Percentiles rank a stretch among this genome's conserved stretches.
Evolutionary conservation across 2,888 invertebrate genomes (phyloP).

Genomic region (Masnerella sp.): DNA sequence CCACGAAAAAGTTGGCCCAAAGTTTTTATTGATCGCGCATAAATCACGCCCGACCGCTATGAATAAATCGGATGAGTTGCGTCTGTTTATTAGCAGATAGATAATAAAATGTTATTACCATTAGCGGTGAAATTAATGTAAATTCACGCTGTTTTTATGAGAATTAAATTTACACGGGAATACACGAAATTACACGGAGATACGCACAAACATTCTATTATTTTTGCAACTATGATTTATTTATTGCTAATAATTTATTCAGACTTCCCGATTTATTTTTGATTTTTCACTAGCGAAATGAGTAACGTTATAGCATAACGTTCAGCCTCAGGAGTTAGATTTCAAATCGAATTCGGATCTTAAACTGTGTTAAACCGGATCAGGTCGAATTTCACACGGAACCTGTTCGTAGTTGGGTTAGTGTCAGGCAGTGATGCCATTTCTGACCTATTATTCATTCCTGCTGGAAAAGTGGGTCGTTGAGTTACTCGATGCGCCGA

Average conservation of each 20-base stretch:
- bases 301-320: constrained; percentile 17
- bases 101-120: constrained; percentile 21
- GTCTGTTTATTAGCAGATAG: constrained; percentile 26
- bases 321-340: constrained; percentile 21
- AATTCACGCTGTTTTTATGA: too few species aligned
- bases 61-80: constrained; percentile 31
- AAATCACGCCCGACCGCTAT: constrained; percentile 23
- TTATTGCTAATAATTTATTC: too few species aligned
- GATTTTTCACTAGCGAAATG: constrained; percentile 2
- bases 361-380: constrained; percentile 26
- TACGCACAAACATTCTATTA: too few species aligned
- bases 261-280: too few species aligned
- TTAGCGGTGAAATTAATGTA: too few species aligned
- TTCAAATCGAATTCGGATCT: constrained; percentile 31
- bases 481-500: not conserved
- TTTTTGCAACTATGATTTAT: too few species aligned
- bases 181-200: too few species aligned
- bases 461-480: constrained; percentile 9
- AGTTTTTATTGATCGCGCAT: constrained; percentile 46
- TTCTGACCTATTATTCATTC: constrained; percentile 27
- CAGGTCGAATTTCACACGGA: constrained; percentile 29
- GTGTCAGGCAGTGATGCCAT: constrained; percentile 18
- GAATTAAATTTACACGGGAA: too few species aligned
- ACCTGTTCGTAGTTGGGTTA: constrained; percentile 28
- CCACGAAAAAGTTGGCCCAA: constrained; percentile 26